Percentiles rank a stretch among this genome's conserved stretches.
Evolutionary conservation across 2,797 vertebrate species (phyloP).

Genomic region (Taeniopygia guttata): DNA sequence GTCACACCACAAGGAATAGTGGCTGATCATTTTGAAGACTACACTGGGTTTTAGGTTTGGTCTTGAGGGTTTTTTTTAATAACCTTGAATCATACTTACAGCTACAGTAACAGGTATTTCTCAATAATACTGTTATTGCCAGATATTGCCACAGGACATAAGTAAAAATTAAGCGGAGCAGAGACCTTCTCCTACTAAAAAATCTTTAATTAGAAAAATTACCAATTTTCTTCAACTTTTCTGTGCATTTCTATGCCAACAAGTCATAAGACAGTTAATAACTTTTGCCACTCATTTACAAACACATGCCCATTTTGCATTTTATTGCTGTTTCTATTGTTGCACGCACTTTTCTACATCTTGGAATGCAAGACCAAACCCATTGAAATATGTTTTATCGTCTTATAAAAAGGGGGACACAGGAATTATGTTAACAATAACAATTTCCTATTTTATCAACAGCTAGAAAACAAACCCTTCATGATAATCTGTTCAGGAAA

Average conservation of each 20-base stretch:
- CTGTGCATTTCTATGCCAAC: neutral
- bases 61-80: neutral
- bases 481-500: neutral
- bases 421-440: neutral
- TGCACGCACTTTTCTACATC: neutral
- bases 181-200: neutral
- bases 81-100: neutral
- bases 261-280: neutral
- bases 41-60: neutral
- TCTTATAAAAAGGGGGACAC: neutral
- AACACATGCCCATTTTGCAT: neutral
- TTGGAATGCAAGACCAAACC: neutral
- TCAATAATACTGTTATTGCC: neutral
- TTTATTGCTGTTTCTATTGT: neutral
- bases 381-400: rapidly evolving
- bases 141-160: neutral
- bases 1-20: neutral
- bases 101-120: neutral
- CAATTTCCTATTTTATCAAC: neutral
- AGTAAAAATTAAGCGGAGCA: neutral
- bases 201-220: neutral
- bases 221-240: neutral
- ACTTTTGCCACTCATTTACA: neutral
- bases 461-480: neutral
- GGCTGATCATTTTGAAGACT: neutral